Evolutionary conservation across 2,888 invertebrate species (phyloP).

Genomic region (Eupithecia subfuscata): DNA sequence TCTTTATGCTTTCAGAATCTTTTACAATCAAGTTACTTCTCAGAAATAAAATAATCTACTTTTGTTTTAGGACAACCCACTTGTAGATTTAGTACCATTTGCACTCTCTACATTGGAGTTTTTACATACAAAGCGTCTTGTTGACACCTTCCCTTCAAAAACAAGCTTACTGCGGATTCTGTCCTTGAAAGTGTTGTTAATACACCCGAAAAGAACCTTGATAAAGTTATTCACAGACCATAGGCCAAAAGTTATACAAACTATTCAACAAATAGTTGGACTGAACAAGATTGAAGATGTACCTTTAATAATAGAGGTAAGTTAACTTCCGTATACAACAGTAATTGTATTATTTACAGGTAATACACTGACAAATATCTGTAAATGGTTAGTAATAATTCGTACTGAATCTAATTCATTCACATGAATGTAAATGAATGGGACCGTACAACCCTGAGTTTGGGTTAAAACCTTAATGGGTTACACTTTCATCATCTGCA

Average conservation of each 20-base stretch:
- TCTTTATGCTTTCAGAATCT: neutral
- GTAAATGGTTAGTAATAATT: neutral
- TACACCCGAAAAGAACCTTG: constrained; percentile 60
- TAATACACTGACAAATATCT: neutral
- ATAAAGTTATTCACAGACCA: constrained; percentile 48
- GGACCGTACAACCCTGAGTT: too few relatives aligned
- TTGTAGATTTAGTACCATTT: constrained; percentile 51
- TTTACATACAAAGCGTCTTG: constrained; percentile 46
- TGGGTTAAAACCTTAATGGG: too few relatives aligned
- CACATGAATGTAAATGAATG: too few relatives aligned
- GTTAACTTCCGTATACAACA: neutral
- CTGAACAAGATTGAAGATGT: neutral
- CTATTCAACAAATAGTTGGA: constrained; percentile 50
- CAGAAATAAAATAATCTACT: neutral
- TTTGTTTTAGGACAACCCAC: constrained; percentile 24
- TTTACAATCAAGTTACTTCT: neutral
- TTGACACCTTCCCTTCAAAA: too few relatives aligned
- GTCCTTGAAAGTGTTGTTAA: constrained; percentile 46
- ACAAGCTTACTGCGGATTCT: constrained; percentile 14
- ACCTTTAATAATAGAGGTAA: constrained; percentile 44
- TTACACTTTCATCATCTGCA: too few relatives aligned
- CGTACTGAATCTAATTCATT: too few relatives aligned
- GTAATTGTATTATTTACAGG: neutral
- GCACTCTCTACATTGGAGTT: constrained; percentile 58
- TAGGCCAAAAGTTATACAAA: constrained; percentile 52